Percentiles rank a stretch among this genome's conserved stretches.
Evolutionary conservation across 64 coral and sea anemone species (phyloP).

Genomic region (Cladopsammia gracilis): DNA sequence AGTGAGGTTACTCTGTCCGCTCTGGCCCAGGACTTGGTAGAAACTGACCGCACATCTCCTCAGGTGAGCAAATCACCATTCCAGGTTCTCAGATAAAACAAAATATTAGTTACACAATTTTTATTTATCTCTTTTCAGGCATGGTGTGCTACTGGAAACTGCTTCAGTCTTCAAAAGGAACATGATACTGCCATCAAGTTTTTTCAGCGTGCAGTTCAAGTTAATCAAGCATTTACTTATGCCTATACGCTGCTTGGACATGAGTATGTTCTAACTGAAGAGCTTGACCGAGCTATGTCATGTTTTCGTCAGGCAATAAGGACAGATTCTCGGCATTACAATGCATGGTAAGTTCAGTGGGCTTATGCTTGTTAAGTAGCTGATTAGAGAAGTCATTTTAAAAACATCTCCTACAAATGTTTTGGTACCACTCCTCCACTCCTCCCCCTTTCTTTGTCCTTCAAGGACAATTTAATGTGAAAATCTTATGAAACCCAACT

Average conservation of each 20-base stretch:
- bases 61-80: conserved; percentile 54
- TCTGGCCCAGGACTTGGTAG: conserved; percentile 92
- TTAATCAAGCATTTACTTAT: conserved; percentile 91
- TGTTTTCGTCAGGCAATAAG: conserved; percentile 93
- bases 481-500: no score
- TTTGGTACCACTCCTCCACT: no score
- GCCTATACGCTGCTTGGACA: conserved; percentile 96
- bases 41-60: conserved; percentile 85
- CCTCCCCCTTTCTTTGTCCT: no score
- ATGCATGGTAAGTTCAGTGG: conserved; percentile 84
- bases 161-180: conserved; percentile 98
- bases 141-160: conserved; percentile 97
- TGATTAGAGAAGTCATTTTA: no score
- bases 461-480: no score
- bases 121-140: conserved; percentile 49
- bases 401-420: no score
- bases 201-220: conserved; percentile 97
- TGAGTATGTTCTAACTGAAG: conserved; percentile 96
- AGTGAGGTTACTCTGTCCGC: conserved; percentile 94
- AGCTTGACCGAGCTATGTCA: conserved; percentile 96
- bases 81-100: no score
- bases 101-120: not conserved
- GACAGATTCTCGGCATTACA: conserved; percentile 96
- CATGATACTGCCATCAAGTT: conserved; percentile 99
- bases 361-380: not conserved